Evolutionary conservation across 2,888 invertebrate species (phyloP).

Genomic region (Macropis europaea): DNA sequence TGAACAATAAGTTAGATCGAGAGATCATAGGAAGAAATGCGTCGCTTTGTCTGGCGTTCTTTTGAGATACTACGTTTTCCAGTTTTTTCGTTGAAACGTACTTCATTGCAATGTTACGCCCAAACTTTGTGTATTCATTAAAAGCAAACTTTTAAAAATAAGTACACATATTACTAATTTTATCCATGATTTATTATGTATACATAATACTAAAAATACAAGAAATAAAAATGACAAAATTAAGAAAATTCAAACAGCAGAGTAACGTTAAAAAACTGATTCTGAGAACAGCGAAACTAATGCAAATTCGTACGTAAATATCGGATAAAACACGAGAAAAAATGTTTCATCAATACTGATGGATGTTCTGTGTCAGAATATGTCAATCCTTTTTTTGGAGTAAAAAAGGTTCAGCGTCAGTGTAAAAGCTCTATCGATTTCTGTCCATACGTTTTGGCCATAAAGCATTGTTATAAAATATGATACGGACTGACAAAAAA

Average conservation of each 20-base stretch:
- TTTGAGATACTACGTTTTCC: background rate
- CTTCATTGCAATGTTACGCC: too few species aligned
- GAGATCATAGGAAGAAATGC: slow-evolving; percentile 1
- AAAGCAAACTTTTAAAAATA: too few species aligned
- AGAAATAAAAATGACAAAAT: too few species aligned
- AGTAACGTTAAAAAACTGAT: background rate
- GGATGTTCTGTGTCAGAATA: background rate
- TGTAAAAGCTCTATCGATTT: background rate
- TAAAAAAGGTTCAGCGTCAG: background rate
- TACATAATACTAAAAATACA: too few species aligned
- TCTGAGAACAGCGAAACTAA: background rate
- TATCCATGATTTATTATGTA: too few species aligned
- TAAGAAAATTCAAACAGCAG: too few species aligned
- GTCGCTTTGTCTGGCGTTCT: background rate
- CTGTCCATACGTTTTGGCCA: background rate
- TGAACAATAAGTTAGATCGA: slow-evolving; percentile 1
- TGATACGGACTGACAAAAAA: background rate
- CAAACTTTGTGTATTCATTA: too few species aligned
- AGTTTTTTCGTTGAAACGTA: background rate
- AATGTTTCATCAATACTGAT: background rate
- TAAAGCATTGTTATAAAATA: background rate
- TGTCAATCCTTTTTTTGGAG: background rate
- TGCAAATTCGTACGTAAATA: background rate
- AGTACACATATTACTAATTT: too few species aligned
- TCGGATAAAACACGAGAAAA: background rate